Base-by-base conservation (phyloP, 2,113 vertebrate genomes). In the Hyaena hyaena region DNA sequence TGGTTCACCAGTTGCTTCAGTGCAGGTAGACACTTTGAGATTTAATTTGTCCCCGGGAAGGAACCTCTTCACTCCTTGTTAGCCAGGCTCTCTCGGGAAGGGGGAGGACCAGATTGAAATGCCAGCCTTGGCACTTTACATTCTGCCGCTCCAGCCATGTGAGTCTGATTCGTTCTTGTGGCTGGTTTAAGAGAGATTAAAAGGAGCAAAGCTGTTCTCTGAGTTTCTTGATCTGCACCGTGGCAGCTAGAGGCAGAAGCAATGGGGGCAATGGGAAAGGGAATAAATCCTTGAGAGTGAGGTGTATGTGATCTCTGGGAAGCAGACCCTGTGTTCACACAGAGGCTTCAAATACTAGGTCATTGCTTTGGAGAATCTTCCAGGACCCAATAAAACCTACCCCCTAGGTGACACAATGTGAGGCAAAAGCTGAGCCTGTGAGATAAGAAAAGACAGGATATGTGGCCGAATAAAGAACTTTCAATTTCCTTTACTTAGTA, bases 371-470 rank as follows among this genome's bases (percentile, higher is more conserved):
- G 94, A 98, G 97, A 95, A 74, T 95, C 96, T 94, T 83, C 53
- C 66, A 69, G 71, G 1, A 28, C 43, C 91, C 90, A 58, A 14
- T 95, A 97, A 96, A 97, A 77, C 81, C 74, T 97, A 61, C 97
- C 81, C 85, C 92, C 94, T 95, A 4, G n/a, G 81, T 63, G 90
- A 94, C 73, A 97, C 97, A 96, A 93, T 92, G 84, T 55, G 94
- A 93, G 80, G 94, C 77, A 90, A 88, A 97, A 97, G 96, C 97
- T 98, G 98, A 97, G 79, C 89, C 58, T 50, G 79, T 48, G 96
- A 96, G 97, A 98, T 98, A 98, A 98, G 95, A 65, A 71, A 65
- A 97, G 88, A 45, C 77, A 92, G 97, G 88, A 93, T 97, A 94
- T 96, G 35, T 96, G 92, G 28, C 93, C 96, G 85, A 97, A 98